Evolutionary conservation across 2,113 vertebrate genomes (phyloP), one percentile per base, ranked within the genome.

Genomic region (Sterrhoptilus dennistouni): DNA sequence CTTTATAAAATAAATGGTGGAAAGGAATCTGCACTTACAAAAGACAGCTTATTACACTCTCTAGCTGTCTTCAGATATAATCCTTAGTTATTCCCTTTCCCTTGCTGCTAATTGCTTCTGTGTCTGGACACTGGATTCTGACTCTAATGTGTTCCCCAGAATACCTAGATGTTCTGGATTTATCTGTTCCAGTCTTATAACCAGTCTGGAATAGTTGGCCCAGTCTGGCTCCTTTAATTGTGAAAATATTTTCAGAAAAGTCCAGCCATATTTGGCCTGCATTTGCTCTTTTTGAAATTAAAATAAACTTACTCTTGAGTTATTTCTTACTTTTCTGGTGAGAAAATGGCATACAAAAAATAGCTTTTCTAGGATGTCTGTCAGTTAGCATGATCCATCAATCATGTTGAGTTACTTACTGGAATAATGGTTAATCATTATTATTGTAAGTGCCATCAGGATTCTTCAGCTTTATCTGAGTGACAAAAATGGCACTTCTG

Each of bases 331-430:
- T 77, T 70, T 11, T 35, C 77, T 66, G 35, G 49, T 76, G 80
- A 90, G 69, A 92, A 91, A 82, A 65, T 85, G 53, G 45, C 87
- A 65, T 91, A 9, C 28, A 89, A 91, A 84, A 70, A 95, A 79
- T 13, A 89, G 74, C 57, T 92, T 76, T 93, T 72, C 53, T 45
- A 36, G 61, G 65, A 45, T 79, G 57, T 53, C 45, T 95, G 93
- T 97, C 95, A 95, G 59, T 92, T 61, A 80, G 76, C 64, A 59
- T 81, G 80, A 92, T 90, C 87, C 74, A 76, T 96, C 94, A 93
- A 27, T 96, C 93, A 89, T 53, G 65, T 42, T 71, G 56, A 91
- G 61, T 87, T 84, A 83, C 52, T 71, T 92, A 82, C 35, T 76
- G 66, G 65, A 53, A 72, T 87, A 87, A 91, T 94, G 59, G 81